A percentile compares a stretch with the other conserved stretches of the same genome.
Conservation (phyloP, 2,888 invertebrate genomes). For the Papilio protenor region DNA sequence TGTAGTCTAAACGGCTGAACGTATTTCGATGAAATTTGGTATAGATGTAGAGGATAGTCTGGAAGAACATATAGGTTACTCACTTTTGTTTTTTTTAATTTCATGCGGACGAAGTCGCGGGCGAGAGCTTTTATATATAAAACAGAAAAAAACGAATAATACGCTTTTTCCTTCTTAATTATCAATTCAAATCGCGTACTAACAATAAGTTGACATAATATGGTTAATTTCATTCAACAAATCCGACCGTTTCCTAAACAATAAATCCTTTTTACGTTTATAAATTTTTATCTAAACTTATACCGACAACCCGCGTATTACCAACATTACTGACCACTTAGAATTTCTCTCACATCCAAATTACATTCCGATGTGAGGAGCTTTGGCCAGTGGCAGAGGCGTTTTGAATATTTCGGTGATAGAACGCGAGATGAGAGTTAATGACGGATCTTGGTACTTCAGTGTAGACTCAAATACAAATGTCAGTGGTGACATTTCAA, state of each 20-base stretch:
- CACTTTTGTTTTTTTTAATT: too few species aligned
- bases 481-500: neutral
- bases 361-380: conserved; percentile 65
- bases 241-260: conserved; percentile 46
- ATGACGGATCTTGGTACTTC: conserved; percentile 42
- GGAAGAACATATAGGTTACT: too few species aligned
- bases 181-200: conserved; percentile 9
- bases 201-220: conserved; percentile 20
- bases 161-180: neutral
- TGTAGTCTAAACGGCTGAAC: too few species aligned
- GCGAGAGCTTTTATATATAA: too few species aligned
- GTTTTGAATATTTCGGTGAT: conserved; percentile 54
- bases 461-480: neutral
- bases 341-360: conserved; percentile 58
- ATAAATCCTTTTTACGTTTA: conserved; percentile 48
- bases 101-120: too few species aligned
- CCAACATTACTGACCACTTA: conserved; percentile 49
- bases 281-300: conserved; percentile 42
- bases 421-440: conserved; percentile 50
- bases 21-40: too few species aligned
- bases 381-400: conserved; percentile 54
- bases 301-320: conserved; percentile 36
- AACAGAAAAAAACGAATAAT: neutral
- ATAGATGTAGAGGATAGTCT: too few species aligned
- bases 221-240: conserved; percentile 39